Base-by-base conservation (phyloP, 2,113 vertebrate genomes). In the Halichoeres trimaculatus region DNA sequence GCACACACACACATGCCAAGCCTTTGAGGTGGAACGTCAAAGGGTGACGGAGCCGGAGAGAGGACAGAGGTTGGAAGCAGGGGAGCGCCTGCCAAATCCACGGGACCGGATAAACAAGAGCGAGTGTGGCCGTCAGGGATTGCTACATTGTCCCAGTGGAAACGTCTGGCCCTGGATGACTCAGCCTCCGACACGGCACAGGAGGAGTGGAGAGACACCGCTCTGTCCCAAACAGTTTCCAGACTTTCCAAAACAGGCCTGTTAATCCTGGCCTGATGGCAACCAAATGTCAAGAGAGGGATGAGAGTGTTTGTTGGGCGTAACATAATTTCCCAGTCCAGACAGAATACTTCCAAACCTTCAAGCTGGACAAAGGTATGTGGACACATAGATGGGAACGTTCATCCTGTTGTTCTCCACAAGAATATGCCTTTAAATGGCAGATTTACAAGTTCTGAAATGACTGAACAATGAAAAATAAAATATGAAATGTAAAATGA, bases 221-320 rank as follows among this genome's bases (percentile, higher is more conserved):
- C 52, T 83, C 61, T 61, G 72, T 89, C 86, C 85, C 81, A 89
- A 90, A 89, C 85, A 66, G 79, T 92, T 91, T 92, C 89, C 87
- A 93, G 90, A 93, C 90, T 79, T 87, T 90, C 88, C 67, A 89
- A 91, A 93, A 91, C 79, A 89, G 86, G 75, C 74, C 83, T 57
- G 64, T 82, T 89, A 83, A 85, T 78, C 74, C 67, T 64, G 58
- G 83, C 84, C 85, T 87, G 87, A 92, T 91, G 90, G 83, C 78
- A 89, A 90, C 87, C 87, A 91, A 92, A 92, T 90, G 85, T 84
- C 67, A 62, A 84, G 76, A 58, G 74, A 80, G 58, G 77, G 83
- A 80, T 62, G 63, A 76, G 85, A 66, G 67, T 57, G 55, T 77
- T 78, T 84, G 72, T 68, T 2, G 41, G 65, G 53, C 63, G 41